Conservation (phyloP, 1,140 invertebrate genomes). For the Neoseiulus cucumeris region DNA sequence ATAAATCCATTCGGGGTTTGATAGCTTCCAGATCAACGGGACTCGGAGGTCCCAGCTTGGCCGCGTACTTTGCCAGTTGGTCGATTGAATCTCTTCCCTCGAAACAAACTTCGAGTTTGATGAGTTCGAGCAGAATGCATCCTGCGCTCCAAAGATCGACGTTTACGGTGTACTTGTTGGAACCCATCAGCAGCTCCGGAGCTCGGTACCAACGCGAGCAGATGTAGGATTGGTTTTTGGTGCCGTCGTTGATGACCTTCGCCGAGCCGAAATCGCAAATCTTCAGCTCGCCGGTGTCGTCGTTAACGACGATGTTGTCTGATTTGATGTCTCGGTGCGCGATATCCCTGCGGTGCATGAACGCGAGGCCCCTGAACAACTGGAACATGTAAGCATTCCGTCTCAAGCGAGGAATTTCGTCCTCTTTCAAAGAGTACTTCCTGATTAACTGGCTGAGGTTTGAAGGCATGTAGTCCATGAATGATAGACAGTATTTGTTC, state of each 20-base stretch:
- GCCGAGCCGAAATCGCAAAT: conserved; percentile 84
- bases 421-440: neutral
- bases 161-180: conserved; percentile 94
- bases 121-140: conserved; percentile 81
- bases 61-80: conserved; percentile 96
- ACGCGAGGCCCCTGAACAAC: conserved; percentile 91
- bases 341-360: conserved; percentile 93
- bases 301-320: conserved; percentile 88
- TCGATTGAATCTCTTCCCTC: conserved; percentile 94
- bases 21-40: conserved; percentile 95
- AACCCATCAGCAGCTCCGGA: conserved; percentile 94
- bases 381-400: conserved; percentile 79
- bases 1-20: conserved; percentile 99
- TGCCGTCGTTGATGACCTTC: conserved; percentile 39
- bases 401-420: neutral
- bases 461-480: conserved; percentile 1
- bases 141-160: conserved; percentile 97
- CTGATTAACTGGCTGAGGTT: neutral
- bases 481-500: neutral
- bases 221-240: conserved; percentile 97
- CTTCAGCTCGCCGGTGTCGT: conserved; percentile 86
- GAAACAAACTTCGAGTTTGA: conserved; percentile 93
- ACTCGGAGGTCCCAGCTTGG: conserved; percentile 91
- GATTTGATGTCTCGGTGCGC: conserved; percentile 99
- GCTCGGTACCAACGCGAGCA: conserved; percentile 96